Percentiles rank a stretch among this genome's conserved stretches.
These are phyloP conservation scores for Noturus placidus DNA, from an alignment of 2,113 vertebrate species.

Conservation along the genomic window DNA sequence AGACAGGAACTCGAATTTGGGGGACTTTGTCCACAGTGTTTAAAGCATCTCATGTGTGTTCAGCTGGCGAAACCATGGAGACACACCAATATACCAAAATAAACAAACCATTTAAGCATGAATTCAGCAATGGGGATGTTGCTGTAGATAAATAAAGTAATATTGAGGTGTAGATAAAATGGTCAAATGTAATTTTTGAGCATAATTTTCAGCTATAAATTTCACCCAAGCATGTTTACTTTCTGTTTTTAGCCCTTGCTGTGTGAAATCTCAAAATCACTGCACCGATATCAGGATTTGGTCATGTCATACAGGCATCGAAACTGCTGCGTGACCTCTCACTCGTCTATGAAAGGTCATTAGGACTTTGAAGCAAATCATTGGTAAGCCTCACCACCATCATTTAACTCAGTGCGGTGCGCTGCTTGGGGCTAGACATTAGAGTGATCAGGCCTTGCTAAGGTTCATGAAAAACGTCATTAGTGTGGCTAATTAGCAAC, in stretches of 20 bases:
- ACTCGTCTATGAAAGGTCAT: slow-evolving; percentile 56
- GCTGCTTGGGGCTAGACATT: slow-evolving; percentile 1
- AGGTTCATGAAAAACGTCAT: slow-evolving; percentile 53
- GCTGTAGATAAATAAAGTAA: too few relatives aligned
- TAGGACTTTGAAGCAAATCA: slow-evolving; percentile 40
- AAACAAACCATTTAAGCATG: too few relatives aligned
- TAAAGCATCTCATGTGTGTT: neutral
- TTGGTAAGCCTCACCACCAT: slow-evolving; percentile 12
- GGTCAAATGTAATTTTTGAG: neutral
- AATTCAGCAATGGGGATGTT: too few relatives aligned
- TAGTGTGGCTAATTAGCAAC: slow-evolving; percentile 65
- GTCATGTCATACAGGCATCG: neutral
- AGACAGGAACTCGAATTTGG: neutral
- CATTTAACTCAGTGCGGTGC: neutral
- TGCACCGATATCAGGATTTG: neutral
- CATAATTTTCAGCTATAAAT: neutral
- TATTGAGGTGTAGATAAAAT: too few relatives aligned
- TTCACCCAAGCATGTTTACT: neutral
- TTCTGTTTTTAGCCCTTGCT: neutral
- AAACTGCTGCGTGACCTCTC: slow-evolving; percentile 53
- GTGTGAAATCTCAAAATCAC: neutral
- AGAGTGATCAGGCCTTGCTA: slow-evolving; percentile 50
- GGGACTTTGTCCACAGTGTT: neutral
- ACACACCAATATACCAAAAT: neutral
- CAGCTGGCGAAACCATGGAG: neutral